Evolutionary conservation across 2,797 vertebrate genomes (phyloP).

Genomic region (Lophius americanus): DNA sequence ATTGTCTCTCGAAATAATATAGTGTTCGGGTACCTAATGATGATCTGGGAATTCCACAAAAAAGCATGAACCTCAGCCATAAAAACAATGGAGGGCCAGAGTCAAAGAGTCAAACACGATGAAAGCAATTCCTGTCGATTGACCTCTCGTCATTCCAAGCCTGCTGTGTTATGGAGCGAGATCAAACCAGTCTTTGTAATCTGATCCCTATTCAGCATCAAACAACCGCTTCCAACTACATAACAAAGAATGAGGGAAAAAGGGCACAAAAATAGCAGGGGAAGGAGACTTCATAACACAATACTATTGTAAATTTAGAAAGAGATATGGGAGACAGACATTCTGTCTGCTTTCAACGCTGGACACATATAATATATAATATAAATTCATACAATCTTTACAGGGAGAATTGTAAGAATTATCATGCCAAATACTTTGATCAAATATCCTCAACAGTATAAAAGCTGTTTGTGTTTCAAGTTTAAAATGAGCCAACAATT

Average conservation of each 20-base stretch:
- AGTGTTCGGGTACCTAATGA: slow-evolving; percentile 13
- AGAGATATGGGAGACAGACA: slow-evolving; percentile 30
- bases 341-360: slow-evolving; percentile 12
- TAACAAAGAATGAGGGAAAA: slow-evolving; percentile 60
- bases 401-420: too few relatives aligned
- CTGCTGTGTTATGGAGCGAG: slow-evolving; percentile 57
- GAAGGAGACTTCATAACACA: slow-evolving; percentile 38
- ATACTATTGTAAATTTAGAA: slow-evolving; percentile 49
- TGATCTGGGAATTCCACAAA: slow-evolving; percentile 59
- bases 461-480: slow-evolving; percentile 17
- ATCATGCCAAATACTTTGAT: neutral
- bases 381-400: too few relatives aligned
- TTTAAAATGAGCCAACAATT: slow-evolving; percentile 30
- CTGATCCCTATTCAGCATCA: slow-evolving; percentile 71
- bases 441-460: slow-evolving; percentile 14
- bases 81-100: slow-evolving; percentile 74
- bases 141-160: slow-evolving; percentile 71
- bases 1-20: slow-evolving; percentile 7
- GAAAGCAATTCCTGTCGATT: slow-evolving; percentile 81
- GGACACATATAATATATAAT: neutral
- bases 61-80: slow-evolving; percentile 46
- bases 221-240: slow-evolving; percentile 71
- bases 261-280: slow-evolving; percentile 53
- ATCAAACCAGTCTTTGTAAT: slow-evolving; percentile 80
- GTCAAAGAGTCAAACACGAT: slow-evolving; percentile 68